A percentile compares a stretch with the other conserved stretches of the same genome.
These are phyloP conservation scores for Sciurus carolinensis DNA, from an alignment of 2,797 vertebrate genomes.

Conservation along the genomic window DNA sequence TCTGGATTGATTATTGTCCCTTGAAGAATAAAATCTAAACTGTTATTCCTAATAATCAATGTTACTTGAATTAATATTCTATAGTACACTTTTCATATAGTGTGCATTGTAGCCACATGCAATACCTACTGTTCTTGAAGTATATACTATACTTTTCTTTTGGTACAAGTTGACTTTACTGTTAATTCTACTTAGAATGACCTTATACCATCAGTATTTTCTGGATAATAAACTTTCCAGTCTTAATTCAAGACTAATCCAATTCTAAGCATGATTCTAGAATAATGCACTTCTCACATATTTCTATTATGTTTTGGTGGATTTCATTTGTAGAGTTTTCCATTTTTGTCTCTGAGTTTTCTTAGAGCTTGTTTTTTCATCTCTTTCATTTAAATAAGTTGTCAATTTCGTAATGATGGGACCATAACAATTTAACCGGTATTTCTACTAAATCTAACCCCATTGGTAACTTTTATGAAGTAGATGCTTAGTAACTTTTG, in stretches of 20 bases:
- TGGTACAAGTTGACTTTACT: background rate
- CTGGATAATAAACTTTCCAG: background rate
- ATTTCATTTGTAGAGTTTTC: slow-evolving; percentile 55
- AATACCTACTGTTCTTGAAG: background rate
- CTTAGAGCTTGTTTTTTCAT: background rate
- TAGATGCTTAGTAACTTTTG: slow-evolving; percentile 9
- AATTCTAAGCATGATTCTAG: background rate
- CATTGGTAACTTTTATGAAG: background rate
- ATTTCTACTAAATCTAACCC: background rate
- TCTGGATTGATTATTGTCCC: background rate
- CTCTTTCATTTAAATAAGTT: slow-evolving; percentile 42
- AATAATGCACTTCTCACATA: background rate
- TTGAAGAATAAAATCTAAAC: slow-evolving; percentile 30
- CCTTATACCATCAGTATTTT: background rate
- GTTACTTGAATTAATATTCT: background rate
- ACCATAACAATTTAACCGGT: slow-evolving; percentile 2
- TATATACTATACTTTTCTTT: background rate
- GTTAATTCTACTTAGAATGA: background rate
- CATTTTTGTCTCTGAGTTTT: background rate
- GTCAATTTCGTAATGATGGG: background rate
- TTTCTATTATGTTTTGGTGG: background rate
- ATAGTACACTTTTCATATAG: background rate
- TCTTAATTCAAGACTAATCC: background rate
- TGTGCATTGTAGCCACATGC: background rate
- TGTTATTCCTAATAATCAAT: slow-evolving; percentile 31